Percentiles rank a stretch among this genome's conserved stretches.
phyloP scores from a whole-genome alignment of 2,113 vertebrate genomes.

The Chloebia gouldiae region DNA sequence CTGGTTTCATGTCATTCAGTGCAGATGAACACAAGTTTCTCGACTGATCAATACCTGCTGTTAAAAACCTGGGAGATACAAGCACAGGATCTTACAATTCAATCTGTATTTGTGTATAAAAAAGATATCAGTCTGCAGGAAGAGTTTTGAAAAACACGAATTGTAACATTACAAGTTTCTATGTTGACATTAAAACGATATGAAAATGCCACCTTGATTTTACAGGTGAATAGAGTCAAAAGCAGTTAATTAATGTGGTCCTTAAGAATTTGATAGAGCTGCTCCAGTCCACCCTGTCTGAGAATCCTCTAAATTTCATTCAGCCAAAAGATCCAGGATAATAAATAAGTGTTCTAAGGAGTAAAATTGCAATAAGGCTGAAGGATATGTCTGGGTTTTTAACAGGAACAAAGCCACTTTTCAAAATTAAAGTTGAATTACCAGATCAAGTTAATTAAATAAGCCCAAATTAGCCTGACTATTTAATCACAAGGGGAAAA shows the following conservation, averaged over 20 bases:
- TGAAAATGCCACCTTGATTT: background rate
- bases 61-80: background rate
- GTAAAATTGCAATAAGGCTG: background rate
- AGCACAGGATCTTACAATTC: background rate
- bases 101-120: background rate
- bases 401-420: background rate
- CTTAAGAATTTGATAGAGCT: background rate
- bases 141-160: background rate
- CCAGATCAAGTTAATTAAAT: background rate
- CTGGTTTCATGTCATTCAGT: background rate
- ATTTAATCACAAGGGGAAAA: background rate
- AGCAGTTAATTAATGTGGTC: background rate
- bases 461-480: background rate
- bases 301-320: background rate
- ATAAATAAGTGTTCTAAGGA: background rate
- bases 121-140: background rate
- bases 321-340: background rate
- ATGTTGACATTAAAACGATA: fast-evolving
- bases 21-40: background rate
- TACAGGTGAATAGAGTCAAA: background rate
- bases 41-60: background rate
- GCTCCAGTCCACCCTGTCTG: background rate
- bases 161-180: background rate
- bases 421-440: background rate
- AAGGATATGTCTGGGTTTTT: background rate